Conservation (phyloP, 2,113 vertebrate species). For the Lates calcarifer region DNA sequence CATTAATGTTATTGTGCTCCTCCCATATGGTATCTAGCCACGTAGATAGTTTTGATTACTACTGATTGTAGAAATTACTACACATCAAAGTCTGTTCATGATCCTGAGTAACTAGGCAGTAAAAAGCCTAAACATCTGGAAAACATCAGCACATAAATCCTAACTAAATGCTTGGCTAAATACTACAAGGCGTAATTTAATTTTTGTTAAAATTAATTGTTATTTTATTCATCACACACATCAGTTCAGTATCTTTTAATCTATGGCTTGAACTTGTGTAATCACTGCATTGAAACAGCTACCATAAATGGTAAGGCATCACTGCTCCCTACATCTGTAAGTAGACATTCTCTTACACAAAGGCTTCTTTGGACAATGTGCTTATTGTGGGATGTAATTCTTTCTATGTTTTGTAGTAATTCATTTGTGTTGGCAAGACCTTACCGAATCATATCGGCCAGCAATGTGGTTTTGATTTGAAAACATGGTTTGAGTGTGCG, state of each 20-base stretch:
- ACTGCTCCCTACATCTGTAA: conserved; percentile 20
- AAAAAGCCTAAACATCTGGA: conserved; percentile 9
- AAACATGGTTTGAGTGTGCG: conserved; percentile 38
- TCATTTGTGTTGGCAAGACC: conserved; percentile 55
- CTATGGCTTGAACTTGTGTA: background rate
- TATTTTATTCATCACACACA: background rate
- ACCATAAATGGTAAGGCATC: conserved; percentile 37
- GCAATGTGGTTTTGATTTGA: conserved; percentile 76
- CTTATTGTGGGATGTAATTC: conserved; percentile 45
- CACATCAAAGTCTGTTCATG: background rate
- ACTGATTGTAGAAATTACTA: background rate
- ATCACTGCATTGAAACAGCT: background rate
- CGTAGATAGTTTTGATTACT: background rate
- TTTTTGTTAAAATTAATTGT: background rate
- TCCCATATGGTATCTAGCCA: background rate
- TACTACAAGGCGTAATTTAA: background rate
- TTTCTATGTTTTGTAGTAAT: conserved; percentile 46
- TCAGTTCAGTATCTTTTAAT: background rate
- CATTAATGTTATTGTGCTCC: background rate
- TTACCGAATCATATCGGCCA: conserved; percentile 33
- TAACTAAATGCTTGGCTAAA: background rate
- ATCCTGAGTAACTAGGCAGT: background rate
- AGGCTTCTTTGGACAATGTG: conserved; percentile 40
- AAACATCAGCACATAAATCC: background rate
- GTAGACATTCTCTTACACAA: background rate